Base-by-base conservation (phyloP, 2,888 invertebrate genomes). In the Anthophora plumipes region DNA sequence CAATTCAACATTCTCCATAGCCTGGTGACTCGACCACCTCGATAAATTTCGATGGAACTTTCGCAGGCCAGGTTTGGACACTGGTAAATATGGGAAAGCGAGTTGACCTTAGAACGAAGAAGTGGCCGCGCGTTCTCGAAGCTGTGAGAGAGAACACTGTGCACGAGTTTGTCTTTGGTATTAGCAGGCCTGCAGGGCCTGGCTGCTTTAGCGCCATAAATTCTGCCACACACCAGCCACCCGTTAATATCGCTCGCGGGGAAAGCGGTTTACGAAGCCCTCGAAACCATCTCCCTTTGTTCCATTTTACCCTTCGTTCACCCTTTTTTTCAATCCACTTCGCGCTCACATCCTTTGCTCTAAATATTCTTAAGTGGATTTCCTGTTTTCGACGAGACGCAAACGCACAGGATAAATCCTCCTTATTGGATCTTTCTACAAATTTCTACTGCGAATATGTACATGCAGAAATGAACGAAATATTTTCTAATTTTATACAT, bases 151-250 rank as follows among this genome's bases (percentile, higher is more conserved):
- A 77, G 80, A 68, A 79, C 57, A 46, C 79, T 17, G 43, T 57
- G 81, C 73, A 68, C 87, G 90, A 91, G 92, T 92, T 91, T 92
- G 92, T 91, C 91, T 91, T 91, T 90, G 91, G 90, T 90, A 91
- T 92, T 91, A 91, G 85, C 84, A 84, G 84, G 73, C 85, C 77
- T 43, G 77, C 69, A 60, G 60, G 77, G 55, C 50, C n/a, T 20
- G 48, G 50, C 52, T 70, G 85, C 77, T 82, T 77, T 75, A 77
- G 73, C 68, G 77, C 90, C 82, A 91, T 92, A 92, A 92, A 92
- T 92, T 90, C 89, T 84, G 85, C 85, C 73, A 81, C 82, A 79
- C 74, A 75, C 78, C 80, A 75, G 72, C 66, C 76, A 70, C 75
- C 84, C 85, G 80, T 86, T 86, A 86, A 86, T 86, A 91, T 90